phyloP scores from a whole-genome alignment of 2,113 vertebrate species.

The Lepisosteus oculatus region DNA sequence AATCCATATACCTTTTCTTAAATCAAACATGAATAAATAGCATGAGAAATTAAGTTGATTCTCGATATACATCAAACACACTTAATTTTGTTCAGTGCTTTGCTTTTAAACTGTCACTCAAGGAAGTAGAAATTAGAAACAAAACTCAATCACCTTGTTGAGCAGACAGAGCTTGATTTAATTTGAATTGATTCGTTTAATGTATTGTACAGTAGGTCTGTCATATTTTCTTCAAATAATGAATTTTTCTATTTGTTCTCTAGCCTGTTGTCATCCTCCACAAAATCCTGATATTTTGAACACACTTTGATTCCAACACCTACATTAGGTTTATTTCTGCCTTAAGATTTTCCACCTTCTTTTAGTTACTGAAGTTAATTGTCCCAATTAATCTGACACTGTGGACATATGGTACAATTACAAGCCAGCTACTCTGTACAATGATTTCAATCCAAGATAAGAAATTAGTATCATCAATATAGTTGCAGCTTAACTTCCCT shows the following conservation, averaged over 20 bases:
- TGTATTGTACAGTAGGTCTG: too few relatives aligned
- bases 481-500: too few relatives aligned
- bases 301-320: constrained; percentile 17
- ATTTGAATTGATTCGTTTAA: too few relatives aligned
- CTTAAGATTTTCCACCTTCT: constrained; percentile 5
- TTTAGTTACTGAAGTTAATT: background rate
- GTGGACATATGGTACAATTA: background rate
- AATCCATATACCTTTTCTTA: too few relatives aligned
- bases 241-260: constrained; percentile 13
- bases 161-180: too few relatives aligned
- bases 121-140: constrained; percentile 8
- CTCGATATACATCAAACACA: too few relatives aligned
- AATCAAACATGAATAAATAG: too few relatives aligned
- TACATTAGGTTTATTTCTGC: constrained; percentile 22
- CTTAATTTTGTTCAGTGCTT: constrained; percentile 12
- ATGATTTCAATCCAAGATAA: too few relatives aligned
- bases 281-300: constrained; percentile 11
- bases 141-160: background rate
- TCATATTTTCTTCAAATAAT: too few relatives aligned
- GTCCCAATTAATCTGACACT: constrained; percentile 29
- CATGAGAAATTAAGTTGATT: too few relatives aligned
- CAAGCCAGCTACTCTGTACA: too few relatives aligned
- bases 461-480: too few relatives aligned
- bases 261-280: constrained; percentile 14
- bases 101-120: background rate